Evolutionary conservation across 2,113 vertebrate genomes (phyloP).

Genomic region (mouse (Mus musculus)): GRCm39 chr11:96773501-96774000

Average conservation of each 20-base stretch:
- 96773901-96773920: not conserved
- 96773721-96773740: not conserved
- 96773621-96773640: not conserved
- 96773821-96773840: not conserved
- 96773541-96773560: not conserved
- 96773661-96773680: not conserved
- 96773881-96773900: not conserved
- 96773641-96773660: not conserved
- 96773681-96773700: not conserved
- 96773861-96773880: not conserved
- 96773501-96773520: not conserved
- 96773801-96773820: not conserved
- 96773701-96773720: too few species aligned
- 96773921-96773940: too few species aligned
- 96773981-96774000: too few species aligned
- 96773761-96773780: not conserved
- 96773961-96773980: too few species aligned
- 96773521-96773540: not conserved
- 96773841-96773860: not conserved
- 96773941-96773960: too few species aligned
- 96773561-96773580: not conserved
- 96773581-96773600: not conserved
- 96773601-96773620: not conserved
- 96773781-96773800: not conserved
- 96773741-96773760: not conserved